Base-by-base conservation (phyloP, 2,113 vertebrate genomes). In the Mugil cephalus region DNA sequence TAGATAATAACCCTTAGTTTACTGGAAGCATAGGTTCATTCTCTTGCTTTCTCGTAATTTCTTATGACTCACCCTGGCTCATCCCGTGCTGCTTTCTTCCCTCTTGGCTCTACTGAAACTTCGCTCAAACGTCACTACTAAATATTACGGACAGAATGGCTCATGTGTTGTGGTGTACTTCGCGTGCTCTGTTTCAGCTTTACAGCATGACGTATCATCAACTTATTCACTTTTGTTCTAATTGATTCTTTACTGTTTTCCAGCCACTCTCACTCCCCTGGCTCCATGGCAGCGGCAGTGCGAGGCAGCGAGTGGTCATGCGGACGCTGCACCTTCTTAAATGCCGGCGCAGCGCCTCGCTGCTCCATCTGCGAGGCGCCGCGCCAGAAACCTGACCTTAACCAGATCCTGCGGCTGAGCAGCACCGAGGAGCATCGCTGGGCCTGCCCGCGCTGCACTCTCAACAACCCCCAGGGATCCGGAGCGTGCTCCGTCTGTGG, bases 331-430 rank as follows among this genome's bases (percentile, higher is more conserved):
- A 99, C 98, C 77, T 98, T 97, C 91, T 85, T 99, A 85, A 99
- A 99, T 79, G 93, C 94, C 0, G 94, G 95, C 0, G 95, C 94
- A 14, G 95, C 96, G 70, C 95, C 96, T 18, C 97, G 98, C 85
- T 99, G 98, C 89, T 97, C 97, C 87, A 98, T 99, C 84, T 99
- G 98, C 0, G 98, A 99, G 91, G 98, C 97, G 0, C 98, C 98
- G 0, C 96, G 98, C 8, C 96, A 98, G 89, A 97, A 97, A 56
- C 98, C 97, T 0, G 98, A 99, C 88, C 95, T 99, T 4, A 98
- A 99, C 87, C 96, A 96, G 86, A 99, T 99, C 92, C 90, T 99
- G 68, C 93, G 96, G 10, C 96, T 99, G 80, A 99, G 97, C 17
- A 97, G 96, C 15, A 94, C 93, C 0, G 95, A 97, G 84, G 97